A percentile compares a stretch with the other conserved stretches of the same genome.
Conservation (phyloP, 2,797 vertebrate species). For the Tragopan temminckii region DNA sequence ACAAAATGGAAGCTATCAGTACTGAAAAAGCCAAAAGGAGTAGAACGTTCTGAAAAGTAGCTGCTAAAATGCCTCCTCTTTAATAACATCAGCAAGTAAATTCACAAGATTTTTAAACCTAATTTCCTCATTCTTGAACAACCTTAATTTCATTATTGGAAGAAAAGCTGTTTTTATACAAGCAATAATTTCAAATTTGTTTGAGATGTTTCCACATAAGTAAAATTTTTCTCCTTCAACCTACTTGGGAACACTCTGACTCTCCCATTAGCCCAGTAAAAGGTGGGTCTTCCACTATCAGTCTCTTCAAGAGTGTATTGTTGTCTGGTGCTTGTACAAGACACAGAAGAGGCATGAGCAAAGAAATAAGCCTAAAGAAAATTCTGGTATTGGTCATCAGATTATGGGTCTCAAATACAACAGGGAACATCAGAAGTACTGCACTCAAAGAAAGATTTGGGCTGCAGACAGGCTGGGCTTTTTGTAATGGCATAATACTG, state of each 20-base stretch:
- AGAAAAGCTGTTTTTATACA: neutral
- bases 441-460: neutral
- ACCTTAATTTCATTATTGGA: neutral
- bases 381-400: neutral
- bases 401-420: neutral
- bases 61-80: neutral
- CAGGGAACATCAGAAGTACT: neutral
- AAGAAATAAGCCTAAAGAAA: neutral
- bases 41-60: neutral
- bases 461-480: rapidly evolving
- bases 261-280: neutral
- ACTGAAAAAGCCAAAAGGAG: neutral
- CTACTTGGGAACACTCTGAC: neutral
- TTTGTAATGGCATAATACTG: neutral
- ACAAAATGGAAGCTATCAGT: neutral
- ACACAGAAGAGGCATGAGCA: neutral
- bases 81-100: neutral
- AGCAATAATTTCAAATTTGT: neutral
- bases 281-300: neutral
- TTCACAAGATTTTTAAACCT: neutral
- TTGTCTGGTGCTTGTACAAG: neutral
- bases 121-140: constrained; percentile 10
- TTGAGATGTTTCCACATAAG: neutral
- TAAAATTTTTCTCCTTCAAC: neutral
- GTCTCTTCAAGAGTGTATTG: rapidly evolving